phyloP scores from a whole-genome alignment of 1,140 invertebrate genomes.

The Periplaneta americana region DNA sequence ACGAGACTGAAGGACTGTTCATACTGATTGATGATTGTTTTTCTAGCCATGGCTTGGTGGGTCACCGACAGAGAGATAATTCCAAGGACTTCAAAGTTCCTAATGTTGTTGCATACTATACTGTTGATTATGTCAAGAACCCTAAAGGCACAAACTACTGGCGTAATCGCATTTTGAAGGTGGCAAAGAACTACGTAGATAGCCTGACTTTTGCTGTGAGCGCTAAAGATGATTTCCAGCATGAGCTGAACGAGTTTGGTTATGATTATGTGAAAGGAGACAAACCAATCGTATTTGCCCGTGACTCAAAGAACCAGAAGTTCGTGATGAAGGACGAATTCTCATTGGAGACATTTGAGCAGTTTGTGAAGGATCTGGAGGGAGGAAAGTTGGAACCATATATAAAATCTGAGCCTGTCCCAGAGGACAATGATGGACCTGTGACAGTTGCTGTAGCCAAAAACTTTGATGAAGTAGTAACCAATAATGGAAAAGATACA shows the following conservation, averaged over 20 bases:
- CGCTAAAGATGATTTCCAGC: constrained; percentile 87
- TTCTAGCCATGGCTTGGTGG: constrained; percentile 85
- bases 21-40: constrained; percentile 15
- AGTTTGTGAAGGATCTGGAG: constrained; percentile 84
- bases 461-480: constrained; percentile 95
- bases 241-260: constrained; percentile 92
- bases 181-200: constrained; percentile 78
- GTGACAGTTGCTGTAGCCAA: constrained; percentile 93
- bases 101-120: constrained; percentile 86
- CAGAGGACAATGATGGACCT: constrained; percentile 74
- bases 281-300: constrained; percentile 83
- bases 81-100: constrained; percentile 82
- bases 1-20: no score
- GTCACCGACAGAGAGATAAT: constrained; percentile 82
- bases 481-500: constrained; percentile 87
- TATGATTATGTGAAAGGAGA: constrained; percentile 81
- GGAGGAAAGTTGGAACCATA: constrained; percentile 84
- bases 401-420: constrained; percentile 92
- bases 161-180: constrained; percentile 95
- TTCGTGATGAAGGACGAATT: constrained; percentile 89
- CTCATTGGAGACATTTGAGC: constrained; percentile 78
- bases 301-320: constrained; percentile 80
- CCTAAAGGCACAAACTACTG: constrained; percentile 99
- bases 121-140: constrained; percentile 96
- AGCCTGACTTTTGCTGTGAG: constrained; percentile 85